Evolutionary conservation across 2,888 invertebrate genomes (phyloP).

Genomic region (Xylota sylvarum): DNA sequence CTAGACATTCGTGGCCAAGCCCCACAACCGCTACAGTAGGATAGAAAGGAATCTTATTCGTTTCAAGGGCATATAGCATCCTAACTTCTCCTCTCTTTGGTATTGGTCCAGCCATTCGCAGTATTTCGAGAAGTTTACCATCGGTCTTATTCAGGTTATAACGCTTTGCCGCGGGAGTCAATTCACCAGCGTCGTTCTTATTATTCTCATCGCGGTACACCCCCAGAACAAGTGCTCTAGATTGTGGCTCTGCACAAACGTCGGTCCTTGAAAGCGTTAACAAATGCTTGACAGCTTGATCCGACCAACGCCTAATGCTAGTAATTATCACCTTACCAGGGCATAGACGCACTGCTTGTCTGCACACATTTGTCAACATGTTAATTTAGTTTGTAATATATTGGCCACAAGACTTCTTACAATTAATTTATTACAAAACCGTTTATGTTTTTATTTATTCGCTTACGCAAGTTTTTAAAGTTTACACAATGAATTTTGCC

Average conservation of each 20-base stretch:
- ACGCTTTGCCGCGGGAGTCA: slow-evolving; percentile 87
- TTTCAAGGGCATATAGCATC: slow-evolving; percentile 88
- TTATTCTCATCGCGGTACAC: slow-evolving; percentile 87
- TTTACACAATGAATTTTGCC: not conserved
- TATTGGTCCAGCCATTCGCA: slow-evolving; percentile 85
- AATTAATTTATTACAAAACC: not conserved
- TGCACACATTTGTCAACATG: not conserved
- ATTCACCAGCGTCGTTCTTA: slow-evolving; percentile 85
- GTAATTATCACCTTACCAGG: not conserved
- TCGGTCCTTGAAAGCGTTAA: slow-evolving; percentile 80
- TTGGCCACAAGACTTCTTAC: not conserved
- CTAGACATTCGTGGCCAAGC: slow-evolving; percentile 89
- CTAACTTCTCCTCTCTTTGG: slow-evolving; percentile 86
- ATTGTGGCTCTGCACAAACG: slow-evolving; percentile 82
- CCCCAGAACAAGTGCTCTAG: slow-evolving; percentile 87
- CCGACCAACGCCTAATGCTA: slow-evolving; percentile 59
- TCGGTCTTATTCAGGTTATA: slow-evolving; percentile 85
- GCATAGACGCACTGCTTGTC: not conserved
- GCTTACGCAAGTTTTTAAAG: not conserved
- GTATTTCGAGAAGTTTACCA: slow-evolving; percentile 86
- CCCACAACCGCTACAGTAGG: slow-evolving; percentile 90
- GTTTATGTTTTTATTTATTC: not conserved
- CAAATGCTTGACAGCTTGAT: slow-evolving; percentile 80
- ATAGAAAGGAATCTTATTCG: slow-evolving; percentile 84
- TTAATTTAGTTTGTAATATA: not conserved